phyloP scores from a whole-genome alignment of 2,113 vertebrate species.

The Callipepla californica region DNA sequence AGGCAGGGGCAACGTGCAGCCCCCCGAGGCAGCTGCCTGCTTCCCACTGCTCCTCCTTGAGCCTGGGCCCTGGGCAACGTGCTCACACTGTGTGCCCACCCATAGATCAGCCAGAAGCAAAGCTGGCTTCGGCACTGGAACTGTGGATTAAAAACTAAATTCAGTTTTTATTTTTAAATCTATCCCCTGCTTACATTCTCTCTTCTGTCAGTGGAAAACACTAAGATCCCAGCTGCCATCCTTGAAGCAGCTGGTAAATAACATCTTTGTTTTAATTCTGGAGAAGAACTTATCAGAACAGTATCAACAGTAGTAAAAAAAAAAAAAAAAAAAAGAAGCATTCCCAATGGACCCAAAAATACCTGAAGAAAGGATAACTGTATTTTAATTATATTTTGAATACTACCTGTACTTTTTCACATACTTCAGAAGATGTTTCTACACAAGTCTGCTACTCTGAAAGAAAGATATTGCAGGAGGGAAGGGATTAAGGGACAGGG shows the following conservation, averaged over 20 bases:
- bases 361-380: background rate
- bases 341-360: background rate
- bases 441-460: background rate
- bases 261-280: background rate
- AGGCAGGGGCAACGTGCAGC: rapidly evolving
- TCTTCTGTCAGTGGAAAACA: background rate
- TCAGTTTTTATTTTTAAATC: background rate
- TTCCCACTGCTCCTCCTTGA: no score
- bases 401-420: background rate
- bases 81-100: background rate
- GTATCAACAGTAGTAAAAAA: no score
- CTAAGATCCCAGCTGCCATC: background rate
- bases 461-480: background rate
- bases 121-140: background rate
- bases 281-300: background rate
- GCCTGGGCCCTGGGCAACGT: no score
- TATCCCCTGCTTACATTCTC: background rate
- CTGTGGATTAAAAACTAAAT: background rate
- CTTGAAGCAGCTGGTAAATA: background rate
- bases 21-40: no score
- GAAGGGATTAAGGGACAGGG: background rate
- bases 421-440: background rate
- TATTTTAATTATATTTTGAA: background rate
- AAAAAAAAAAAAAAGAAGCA: background rate
- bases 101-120: background rate